Evolutionary conservation across 2,888 invertebrate species (phyloP), one percentile per base, ranked within the genome.

Genomic region (Noctua janthe): DNA sequence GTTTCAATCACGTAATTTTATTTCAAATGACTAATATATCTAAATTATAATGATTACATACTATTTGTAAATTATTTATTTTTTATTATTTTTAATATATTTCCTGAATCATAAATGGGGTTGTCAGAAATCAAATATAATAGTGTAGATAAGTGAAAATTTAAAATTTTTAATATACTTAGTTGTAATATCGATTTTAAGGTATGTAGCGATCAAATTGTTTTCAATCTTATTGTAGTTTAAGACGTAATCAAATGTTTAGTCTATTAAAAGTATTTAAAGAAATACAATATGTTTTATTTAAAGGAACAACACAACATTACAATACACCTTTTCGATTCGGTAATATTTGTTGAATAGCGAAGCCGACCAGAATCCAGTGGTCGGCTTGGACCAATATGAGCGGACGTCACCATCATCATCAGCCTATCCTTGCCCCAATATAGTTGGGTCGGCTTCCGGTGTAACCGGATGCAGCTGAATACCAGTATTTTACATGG

Each of bases 201-300:
- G 88, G 78, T 47, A 79, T 81, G 86, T 91, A 91, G 88, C 88
- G 91, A 91, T 90, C 90, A 90, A 91, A 89, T 83, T 88, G 87
- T 88, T 89, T 90, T 86, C 83, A 82, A 84, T 86, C 82, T 83
- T 81, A 84, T 82, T 77, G 79, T 86, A 78, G 83, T 7, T 80
- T 93, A 93, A 92, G 92, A 73, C 89, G 86, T 94, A 94, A 91
- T 91, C 93, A 89, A 92, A 91, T 94, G 93, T 94, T 94, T 94
- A 94, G 94, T 90, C 91, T 92, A 94, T 91, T 94, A 94, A 94
- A 81, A 94, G 89, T 92, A 94, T 92, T 91, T 92, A 91, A 93
- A 88, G 84, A 90, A n/a, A n/a, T n/a, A n/a, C n/a, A n/a, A n/a
- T n/a, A n/a, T n/a, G n/a, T n/a, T n/a, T n/a, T n/a, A n/a, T n/a